Conservation (phyloP, 2,888 invertebrate genomes). For the Orthosia incerta region DNA sequence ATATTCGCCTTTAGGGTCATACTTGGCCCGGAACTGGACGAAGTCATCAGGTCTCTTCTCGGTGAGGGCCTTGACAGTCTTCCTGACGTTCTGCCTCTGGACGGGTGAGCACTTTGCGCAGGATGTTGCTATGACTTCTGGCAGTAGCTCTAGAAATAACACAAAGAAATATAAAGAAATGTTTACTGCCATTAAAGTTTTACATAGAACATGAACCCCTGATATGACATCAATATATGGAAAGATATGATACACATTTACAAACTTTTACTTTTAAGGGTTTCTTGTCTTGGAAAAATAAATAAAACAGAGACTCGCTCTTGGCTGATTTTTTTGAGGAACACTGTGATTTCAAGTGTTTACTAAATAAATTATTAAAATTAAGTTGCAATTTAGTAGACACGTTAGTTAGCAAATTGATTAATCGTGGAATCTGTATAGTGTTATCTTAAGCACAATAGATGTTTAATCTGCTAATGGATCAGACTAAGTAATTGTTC, state of each 20-base stretch:
- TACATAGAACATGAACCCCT: too few species aligned
- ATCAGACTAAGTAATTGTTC: too few species aligned
- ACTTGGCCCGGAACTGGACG: slow-evolving; percentile 77
- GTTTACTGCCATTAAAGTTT: too few species aligned
- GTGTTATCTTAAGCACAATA: neutral
- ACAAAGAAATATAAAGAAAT: neutral
- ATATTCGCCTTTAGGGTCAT: slow-evolving; percentile 82
- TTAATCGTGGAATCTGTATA: neutral
- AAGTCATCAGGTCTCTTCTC: slow-evolving; percentile 79
- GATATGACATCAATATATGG: too few species aligned
- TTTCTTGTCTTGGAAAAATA: too few species aligned
- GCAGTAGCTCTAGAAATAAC: slow-evolving; percentile 77
- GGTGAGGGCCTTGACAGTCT: slow-evolving; percentile 79
- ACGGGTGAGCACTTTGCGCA: slow-evolving; percentile 82
- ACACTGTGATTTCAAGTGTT: neutral
- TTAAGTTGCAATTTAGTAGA: too few species aligned
- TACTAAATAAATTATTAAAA: too few species aligned
- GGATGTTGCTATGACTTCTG: slow-evolving; percentile 81
- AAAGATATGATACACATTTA: too few species aligned
- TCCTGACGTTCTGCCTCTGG: slow-evolving; percentile 77
- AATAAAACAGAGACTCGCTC: too few species aligned
- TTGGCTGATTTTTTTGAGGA: neutral
- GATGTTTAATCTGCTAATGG: neutral
- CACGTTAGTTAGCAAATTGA: neutral
- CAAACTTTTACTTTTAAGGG: too few species aligned